These are phyloP conservation scores for Marmota monax DNA, from an alignment of 2,113 vertebrate species.

Conservation along the genomic window DNA sequence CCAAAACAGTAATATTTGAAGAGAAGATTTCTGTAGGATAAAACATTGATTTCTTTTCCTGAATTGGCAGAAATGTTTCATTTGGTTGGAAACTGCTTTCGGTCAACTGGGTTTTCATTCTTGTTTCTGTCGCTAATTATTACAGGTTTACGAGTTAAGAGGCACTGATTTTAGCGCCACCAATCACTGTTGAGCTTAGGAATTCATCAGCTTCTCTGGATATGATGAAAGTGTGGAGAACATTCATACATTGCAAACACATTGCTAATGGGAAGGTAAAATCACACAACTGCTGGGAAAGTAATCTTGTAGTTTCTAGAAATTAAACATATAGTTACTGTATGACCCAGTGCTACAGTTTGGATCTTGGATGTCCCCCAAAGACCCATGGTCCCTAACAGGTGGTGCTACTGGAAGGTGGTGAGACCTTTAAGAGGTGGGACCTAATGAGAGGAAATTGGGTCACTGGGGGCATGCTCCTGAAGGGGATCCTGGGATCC, in stretches of 20 bases:
- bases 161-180: not conserved
- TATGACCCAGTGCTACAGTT: not conserved
- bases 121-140: not conserved
- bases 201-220: not conserved
- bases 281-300: not conserved
- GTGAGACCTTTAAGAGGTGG: not conserved
- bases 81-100: not conserved
- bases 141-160: not conserved
- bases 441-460: not conserved
- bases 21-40: not conserved
- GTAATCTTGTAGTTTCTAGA: not conserved
- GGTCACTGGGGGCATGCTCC: not conserved
- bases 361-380: not conserved
- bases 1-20: not conserved
- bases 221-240: not conserved
- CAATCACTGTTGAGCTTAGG: not conserved
- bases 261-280: not conserved
- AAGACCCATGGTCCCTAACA: not conserved
- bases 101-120: not conserved
- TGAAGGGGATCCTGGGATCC: not conserved
- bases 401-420: not conserved
- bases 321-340: not conserved
- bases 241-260: not conserved
- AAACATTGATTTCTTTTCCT: constrained; percentile 27
- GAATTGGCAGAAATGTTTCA: not conserved